Evolutionary conservation across 2,113 vertebrate genomes (phyloP), one percentile per base, ranked within the genome.

Genomic region (Andinoacara biseriatus): DNA sequence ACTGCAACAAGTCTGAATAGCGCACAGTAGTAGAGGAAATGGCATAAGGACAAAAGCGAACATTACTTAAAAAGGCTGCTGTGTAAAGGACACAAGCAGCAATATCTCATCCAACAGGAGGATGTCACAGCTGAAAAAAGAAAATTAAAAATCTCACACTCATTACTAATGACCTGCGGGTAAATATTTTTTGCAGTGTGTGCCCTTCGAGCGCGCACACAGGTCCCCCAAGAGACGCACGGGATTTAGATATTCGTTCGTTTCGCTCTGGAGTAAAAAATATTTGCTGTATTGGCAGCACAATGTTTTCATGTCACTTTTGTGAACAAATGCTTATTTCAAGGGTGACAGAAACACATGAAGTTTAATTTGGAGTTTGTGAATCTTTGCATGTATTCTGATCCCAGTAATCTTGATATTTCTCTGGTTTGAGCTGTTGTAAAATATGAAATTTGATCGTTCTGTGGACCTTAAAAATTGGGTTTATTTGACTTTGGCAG

Each of bases 101-200:
- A 57, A n/a, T 3, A 3, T 60, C n/a, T 61, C 31, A 69, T 6
- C 8, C 10, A n/a, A 24, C 10, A 31, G 14, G n/a, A 56, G 15
- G 29, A 31, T 43, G 17, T 56, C 63, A 49, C 52, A 10, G 18
- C 8, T 18, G 17, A 31, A 24, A 49, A 56, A 57, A 38, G 38
- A 56, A 43, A 74, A 78, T 24, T 3, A 13, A 31, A 56, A 82
- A 58, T 80, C 78, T 58, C 58, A 58, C 76, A 20, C 67, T 83
- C 67, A 49, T 43, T 58, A 63, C 7, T 40, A 54, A 78, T 35
- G 40, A 35, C 52, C 81, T 33, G 74, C 33, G 43, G 78, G 7
- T 75, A 80, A 4, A 26, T 56, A 69, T 82, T 87, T 87, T 81
- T 89, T 88, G 77, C 88, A 89, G 90, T 83, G 91, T 88, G 20